Base-by-base conservation (phyloP, 2,113 vertebrate species). In the Ictalurus punctatus region DNA sequence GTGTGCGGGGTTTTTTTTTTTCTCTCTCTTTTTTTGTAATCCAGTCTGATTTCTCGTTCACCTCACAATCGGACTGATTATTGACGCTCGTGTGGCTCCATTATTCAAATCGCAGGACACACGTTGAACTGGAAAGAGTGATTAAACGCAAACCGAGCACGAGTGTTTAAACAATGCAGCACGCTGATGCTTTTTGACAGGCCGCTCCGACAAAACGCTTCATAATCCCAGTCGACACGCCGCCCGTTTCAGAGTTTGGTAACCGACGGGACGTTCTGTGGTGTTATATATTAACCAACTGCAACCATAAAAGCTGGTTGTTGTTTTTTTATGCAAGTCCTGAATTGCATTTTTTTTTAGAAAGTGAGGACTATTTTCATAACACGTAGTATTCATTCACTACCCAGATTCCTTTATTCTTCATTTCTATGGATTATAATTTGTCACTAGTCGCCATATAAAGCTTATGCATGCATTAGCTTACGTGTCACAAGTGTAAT, bases 391-490 rank as follows among this genome's bases (percentile, higher is more conserved):
- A 76, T 44, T 88, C 69, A 85, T 84, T 90, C 88, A 87, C 48
- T 86, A 80, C 37, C 80, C 90, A 94, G 90, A 96, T 97, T 96
- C 95, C 95, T 79, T 44, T 52, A 74, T 58, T 2, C 93, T 95
- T 95, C 94, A 95, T 96, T 95, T 95, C 94, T 92, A 91, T 83
- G 93, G 92, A 94, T 96, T 96, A 95, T 3, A 17, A 63, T 69
- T 30, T 76, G 9, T 48, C 40, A 93, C 95, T 93, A 93, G 92
- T 94, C 92, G 86, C 86, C 93, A 88, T 91, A 92, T 91, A 86
- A 95, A 95, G 95, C 93, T 95, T 93, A 95, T 95, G 95, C 95
- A 90, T 88, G 91, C 89, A 95, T 97, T 97, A 48, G 44, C 44
- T 6, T 48, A 97, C 95, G 94, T 94, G 95, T 96, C 93, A 83